phyloP scores from a whole-genome alignment of 2,797 vertebrate genomes.

The Hyperoplus immaculatus region DNA sequence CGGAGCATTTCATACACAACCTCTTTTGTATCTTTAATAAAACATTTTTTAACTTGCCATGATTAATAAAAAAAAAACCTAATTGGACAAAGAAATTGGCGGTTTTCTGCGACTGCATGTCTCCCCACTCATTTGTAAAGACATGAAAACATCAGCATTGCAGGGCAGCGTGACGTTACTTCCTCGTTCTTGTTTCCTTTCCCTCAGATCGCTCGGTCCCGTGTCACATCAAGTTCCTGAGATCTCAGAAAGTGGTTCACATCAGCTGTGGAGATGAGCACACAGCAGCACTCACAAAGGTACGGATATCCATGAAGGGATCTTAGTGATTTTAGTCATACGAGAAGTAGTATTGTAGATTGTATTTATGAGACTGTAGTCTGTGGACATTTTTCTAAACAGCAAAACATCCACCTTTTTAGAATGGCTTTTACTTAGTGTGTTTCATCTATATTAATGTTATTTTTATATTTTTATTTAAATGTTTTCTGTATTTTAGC shows the following conservation, averaged over 20 bases:
- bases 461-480: too few species aligned
- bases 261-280: conserved; percentile 98
- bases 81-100: neutral
- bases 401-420: too few species aligned
- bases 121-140: neutral
- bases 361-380: too few species aligned
- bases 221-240: conserved; percentile 95
- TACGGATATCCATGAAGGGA: conserved; percentile 57
- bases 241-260: conserved; percentile 96
- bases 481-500: too few species aligned
- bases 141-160: neutral
- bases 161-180: conserved; percentile 1
- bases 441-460: too few species aligned
- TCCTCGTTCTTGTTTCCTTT: neutral
- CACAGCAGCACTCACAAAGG: conserved; percentile 97
- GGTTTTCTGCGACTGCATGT: neutral
- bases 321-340: too few species aligned
- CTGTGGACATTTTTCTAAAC: too few species aligned
- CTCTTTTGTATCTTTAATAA: neutral
- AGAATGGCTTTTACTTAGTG: too few species aligned
- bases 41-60: neutral
- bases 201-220: conserved; percentile 92
- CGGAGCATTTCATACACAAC: neutral
- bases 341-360: too few species aligned
- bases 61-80: neutral